Conservation (phyloP, 2,113 vertebrate species). For the Nothobranchius furzeri region DNA sequence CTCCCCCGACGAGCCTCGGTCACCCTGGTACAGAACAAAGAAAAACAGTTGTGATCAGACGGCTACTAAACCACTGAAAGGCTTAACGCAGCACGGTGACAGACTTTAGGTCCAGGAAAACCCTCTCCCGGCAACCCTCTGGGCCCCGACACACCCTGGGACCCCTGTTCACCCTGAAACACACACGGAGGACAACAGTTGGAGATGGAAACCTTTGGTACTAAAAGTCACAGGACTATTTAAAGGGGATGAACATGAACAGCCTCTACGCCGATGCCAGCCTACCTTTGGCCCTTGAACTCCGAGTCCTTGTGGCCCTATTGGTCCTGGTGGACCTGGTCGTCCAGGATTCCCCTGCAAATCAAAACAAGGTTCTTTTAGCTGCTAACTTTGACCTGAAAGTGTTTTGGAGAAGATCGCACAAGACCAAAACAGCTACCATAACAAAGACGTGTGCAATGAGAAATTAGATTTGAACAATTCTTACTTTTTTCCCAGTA, state of each 20-base stretch:
- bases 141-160: constrained; percentile 84
- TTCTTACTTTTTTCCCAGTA: no score
- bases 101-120: constrained; percentile 85
- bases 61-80: background rate
- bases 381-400: no score
- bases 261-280: background rate
- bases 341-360: constrained; percentile 83
- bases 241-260: background rate
- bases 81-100: background rate
- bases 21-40: constrained; percentile 74
- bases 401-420: no score
- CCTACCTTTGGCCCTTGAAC: constrained; percentile 88
- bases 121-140: constrained; percentile 87
- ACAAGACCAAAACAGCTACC: no score
- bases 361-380: background rate
- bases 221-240: background rate
- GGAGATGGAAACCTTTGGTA: no score
- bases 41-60: constrained; percentile 2
- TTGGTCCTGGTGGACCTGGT: constrained; percentile 79
- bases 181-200: constrained; percentile 12
- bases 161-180: constrained; percentile 85
- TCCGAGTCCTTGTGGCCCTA: constrained; percentile 85
- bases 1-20: constrained; percentile 83
- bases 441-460: no score
- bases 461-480: no score